Base-by-base conservation (phyloP, 1,140 invertebrate genomes). In the Drosophila eugracilis region DNA sequence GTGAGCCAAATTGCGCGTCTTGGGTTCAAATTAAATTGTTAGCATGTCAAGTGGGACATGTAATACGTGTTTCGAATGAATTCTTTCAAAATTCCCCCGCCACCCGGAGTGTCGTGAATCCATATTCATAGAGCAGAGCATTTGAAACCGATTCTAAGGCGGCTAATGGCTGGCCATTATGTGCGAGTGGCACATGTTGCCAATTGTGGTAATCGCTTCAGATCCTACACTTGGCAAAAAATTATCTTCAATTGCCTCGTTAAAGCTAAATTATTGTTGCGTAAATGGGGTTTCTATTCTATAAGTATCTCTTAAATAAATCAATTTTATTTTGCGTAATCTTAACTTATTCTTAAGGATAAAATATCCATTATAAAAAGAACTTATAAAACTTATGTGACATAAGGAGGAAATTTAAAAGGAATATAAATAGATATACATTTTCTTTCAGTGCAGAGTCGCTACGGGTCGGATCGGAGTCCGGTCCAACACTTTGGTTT, bases 21-120 rank as follows among this genome's bases (percentile, higher is more conserved):
- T 59, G 73, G 39, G 83, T 88, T 86, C 83, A 85, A 86, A 85
- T 85, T 85, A 85, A 85, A 88, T 85, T 78, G 81, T 85, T 85
- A 85, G 83, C 77, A 50, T 77, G 83, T 85, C 83, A 85, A 88
- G 77, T 85, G 83, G 81, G 58, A 85, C 81, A 85, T 85, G 77
- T 75, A 85, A 85, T 85, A 55, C 65, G 47, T 34, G 57, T 59
- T 69, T 75, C 41, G 57, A 75, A 58, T 76, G 76, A 17, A 57
- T 85, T 86, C 80, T 85, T 85, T 77, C 80, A 80, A 85, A 76
- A 86, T 60, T 24, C 22, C 47, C 47, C 21, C 47, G 36, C 39
- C 60, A 41, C 21, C 24, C 24, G 15, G 22, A 34, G 6, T 22
- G 49, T 14, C 21, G 50, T n/a, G 22, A 36, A 66, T 67, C 36